A percentile compares a stretch with the other conserved stretches of the same genome.
These are phyloP conservation scores for Halcyon malimbica DNA, from an alignment of 2,113 vertebrate genomes.

Conservation along the genomic window DNA sequence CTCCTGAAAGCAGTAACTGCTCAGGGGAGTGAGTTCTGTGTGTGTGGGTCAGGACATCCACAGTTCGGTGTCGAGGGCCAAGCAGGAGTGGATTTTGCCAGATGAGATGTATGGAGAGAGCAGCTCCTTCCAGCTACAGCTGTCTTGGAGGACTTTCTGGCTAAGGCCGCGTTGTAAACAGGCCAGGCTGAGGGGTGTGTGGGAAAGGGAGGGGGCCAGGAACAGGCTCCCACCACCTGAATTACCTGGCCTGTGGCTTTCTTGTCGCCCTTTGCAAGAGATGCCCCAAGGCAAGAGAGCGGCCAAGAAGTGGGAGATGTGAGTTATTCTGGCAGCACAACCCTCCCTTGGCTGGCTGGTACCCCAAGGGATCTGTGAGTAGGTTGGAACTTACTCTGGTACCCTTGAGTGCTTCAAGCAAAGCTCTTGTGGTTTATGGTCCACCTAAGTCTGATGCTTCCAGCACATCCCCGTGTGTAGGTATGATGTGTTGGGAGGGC, in stretches of 20 bases:
- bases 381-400: not conserved
- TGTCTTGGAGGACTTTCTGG: not conserved
- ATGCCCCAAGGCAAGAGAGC: not conserved
- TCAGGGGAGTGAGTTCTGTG: not conserved
- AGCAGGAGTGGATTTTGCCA: not conserved
- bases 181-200: not conserved
- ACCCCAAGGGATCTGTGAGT: not conserved
- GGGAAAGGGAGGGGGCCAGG: not conserved
- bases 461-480: accelerated
- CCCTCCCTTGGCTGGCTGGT: not conserved
- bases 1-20: not conserved
- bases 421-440: not conserved
- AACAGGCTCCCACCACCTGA: not conserved
- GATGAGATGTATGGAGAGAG: accelerated
- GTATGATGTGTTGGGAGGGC: not conserved
- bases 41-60: accelerated
- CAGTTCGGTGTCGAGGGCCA: not conserved
- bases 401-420: not conserved
- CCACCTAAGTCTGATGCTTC: not conserved
- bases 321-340: not conserved
- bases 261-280: not conserved
- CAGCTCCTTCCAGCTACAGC: not conserved
- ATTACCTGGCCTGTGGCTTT: not conserved
- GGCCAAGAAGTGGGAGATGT: not conserved
- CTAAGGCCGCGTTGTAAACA: not conserved